These are phyloP conservation scores for Albula glossodonta DNA, from an alignment of 2,113 vertebrate species.

Conservation along the genomic window DNA sequence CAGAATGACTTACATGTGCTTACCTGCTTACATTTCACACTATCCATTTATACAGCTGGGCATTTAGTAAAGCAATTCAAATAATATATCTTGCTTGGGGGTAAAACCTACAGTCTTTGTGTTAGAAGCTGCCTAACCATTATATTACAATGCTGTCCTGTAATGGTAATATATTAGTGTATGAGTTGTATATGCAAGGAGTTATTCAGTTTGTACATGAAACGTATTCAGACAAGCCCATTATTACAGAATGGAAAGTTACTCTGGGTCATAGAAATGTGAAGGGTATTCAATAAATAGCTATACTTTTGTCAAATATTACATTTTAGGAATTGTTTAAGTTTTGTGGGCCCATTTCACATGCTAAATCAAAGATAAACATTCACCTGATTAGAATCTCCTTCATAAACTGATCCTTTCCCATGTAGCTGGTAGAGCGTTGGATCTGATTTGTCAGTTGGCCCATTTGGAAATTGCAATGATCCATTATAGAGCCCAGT, in stretches of 20 bases:
- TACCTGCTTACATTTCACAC: no score
- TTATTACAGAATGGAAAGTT: background rate
- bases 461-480: constrained; percentile 12
- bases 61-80: no score
- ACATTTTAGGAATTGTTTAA: background rate
- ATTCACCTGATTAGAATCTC: constrained; percentile 77
- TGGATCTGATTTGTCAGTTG: constrained; percentile 12
- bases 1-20: no score
- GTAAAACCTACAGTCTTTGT: no score
- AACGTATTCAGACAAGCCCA: background rate
- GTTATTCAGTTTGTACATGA: background rate
- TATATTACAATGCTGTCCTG: no score
- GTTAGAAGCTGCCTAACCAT: no score
- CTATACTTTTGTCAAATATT: background rate
- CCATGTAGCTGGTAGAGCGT: constrained; percentile 39
- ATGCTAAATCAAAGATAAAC: background rate
- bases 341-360: background rate
- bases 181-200: no score
- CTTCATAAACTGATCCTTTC: constrained; percentile 72
- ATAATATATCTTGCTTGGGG: no score
- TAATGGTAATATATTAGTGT: no score
- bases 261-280: background rate
- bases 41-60: no score
- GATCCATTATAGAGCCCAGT: constrained; percentile 22
- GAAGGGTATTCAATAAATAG: background rate